These are phyloP conservation scores for Acanthopagrus latus DNA, from an alignment of 2,797 vertebrate genomes.

Conservation along the genomic window DNA sequence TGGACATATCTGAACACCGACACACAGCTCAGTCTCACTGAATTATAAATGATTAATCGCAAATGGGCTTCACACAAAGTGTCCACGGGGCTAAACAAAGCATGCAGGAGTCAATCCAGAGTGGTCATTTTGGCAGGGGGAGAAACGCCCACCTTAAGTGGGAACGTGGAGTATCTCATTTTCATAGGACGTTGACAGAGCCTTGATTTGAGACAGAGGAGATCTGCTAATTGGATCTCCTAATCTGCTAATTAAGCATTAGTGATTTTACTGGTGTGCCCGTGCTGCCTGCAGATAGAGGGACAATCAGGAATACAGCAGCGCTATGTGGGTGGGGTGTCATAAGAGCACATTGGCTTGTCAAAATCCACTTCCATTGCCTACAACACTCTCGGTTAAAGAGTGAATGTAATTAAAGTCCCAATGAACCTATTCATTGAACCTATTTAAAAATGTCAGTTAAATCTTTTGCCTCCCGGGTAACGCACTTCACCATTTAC, in stretches of 20 bases:
- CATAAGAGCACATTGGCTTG: constrained; percentile 75
- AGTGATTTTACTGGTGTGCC: constrained; percentile 76
- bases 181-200: constrained; percentile 78
- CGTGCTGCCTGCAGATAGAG: constrained; percentile 70
- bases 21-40: constrained; percentile 30
- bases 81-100: constrained; percentile 64
- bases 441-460: constrained; percentile 82
- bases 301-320: constrained; percentile 73
- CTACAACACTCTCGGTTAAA: constrained; percentile 75
- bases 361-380: constrained; percentile 79
- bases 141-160: constrained; percentile 57
- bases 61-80: constrained; percentile 39
- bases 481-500: constrained; percentile 22
- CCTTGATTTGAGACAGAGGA: constrained; percentile 81
- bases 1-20: constrained; percentile 14
- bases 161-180: constrained; percentile 76
- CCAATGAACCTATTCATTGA: constrained; percentile 80
- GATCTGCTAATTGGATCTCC: constrained; percentile 88
- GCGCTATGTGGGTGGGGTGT: constrained; percentile 70
- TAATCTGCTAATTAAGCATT: constrained; percentile 88
- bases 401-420: constrained; percentile 85
- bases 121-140: constrained; percentile 65
- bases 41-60: constrained; percentile 37
- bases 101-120: constrained; percentile 62
- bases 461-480: constrained; percentile 66